Conservation (phyloP, 2,888 invertebrate species). For the Mamestra brassicae region DNA sequence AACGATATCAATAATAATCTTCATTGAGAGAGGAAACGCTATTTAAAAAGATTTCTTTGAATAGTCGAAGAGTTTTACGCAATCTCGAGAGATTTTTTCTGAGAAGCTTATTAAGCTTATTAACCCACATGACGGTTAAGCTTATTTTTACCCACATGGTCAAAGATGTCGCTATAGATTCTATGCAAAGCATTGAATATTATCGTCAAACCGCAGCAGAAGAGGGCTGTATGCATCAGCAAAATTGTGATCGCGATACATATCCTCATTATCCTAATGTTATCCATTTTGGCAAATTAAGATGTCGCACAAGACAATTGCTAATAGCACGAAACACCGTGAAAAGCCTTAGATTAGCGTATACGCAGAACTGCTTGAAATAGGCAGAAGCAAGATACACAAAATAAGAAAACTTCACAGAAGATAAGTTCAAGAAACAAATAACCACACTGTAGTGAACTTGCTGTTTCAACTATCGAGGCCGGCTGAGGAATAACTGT, state of each 20-base stretch:
- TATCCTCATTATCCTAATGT: not conserved
- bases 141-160: not conserved
- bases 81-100: too few species aligned
- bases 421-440: not conserved
- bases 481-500: not conserved
- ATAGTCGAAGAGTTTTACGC: not conserved
- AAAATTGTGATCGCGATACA: not conserved
- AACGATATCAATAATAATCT: not conserved
- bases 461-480: not conserved
- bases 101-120: not conserved
- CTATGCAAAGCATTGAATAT: not conserved
- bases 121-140: too few species aligned
- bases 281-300: not conserved
- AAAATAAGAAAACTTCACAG: not conserved
- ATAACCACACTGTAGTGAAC: not conserved
- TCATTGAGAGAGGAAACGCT: not conserved
- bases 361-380: not conserved
- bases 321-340: not conserved
- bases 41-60: not conserved
- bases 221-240: not conserved
- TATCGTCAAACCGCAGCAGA: not conserved
- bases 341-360: not conserved
- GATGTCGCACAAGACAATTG: not conserved
- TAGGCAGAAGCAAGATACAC: not conserved
- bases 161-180: too few species aligned